These are phyloP conservation scores for Mactra quadrangularis DNA, from an alignment of 1,140 invertebrate species.

Conservation along the genomic window DNA sequence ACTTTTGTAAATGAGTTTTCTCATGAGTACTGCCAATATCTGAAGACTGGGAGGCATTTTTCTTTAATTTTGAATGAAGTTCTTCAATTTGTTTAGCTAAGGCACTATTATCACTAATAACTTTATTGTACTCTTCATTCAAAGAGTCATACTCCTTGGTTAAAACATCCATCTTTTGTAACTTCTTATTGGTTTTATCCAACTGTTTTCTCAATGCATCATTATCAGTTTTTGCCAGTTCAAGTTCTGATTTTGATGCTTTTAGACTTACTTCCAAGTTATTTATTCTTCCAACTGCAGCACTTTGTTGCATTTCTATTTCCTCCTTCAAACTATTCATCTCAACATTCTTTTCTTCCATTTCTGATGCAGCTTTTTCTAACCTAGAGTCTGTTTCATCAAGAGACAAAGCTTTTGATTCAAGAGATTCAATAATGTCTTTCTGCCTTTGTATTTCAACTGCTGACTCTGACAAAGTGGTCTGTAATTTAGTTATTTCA, in stretches of 20 bases:
- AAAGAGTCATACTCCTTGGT: slow-evolving; percentile 74
- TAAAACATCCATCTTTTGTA: slow-evolving; percentile 55
- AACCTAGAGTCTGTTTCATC: slow-evolving; percentile 32
- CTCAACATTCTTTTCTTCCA: slow-evolving; percentile 34
- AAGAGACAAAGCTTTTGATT: slow-evolving; percentile 17
- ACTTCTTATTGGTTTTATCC: slow-evolving; percentile 35
- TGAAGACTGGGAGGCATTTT: slow-evolving; percentile 63
- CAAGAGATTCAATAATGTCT: neutral
- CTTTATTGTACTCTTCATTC: slow-evolving; percentile 75
- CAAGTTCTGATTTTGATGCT: slow-evolving; percentile 35
- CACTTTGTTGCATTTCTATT: slow-evolving; percentile 53
- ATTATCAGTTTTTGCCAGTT: slow-evolving; percentile 67
- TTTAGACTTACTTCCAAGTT: slow-evolving; percentile 19
- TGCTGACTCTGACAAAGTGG: slow-evolving; percentile 23
- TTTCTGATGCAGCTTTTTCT: slow-evolving; percentile 30
- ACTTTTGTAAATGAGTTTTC: slow-evolving; percentile 72
- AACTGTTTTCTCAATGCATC: slow-evolving; percentile 61
- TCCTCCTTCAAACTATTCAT: slow-evolving; percentile 33
- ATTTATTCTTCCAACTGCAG: slow-evolving; percentile 39
- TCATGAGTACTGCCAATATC: slow-evolving; percentile 30
- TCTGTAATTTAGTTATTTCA: slow-evolving; percentile 17
- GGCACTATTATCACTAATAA: slow-evolving; percentile 77
- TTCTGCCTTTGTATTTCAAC: slow-evolving; percentile 38
- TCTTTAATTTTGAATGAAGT: slow-evolving; percentile 72
- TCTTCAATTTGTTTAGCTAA: slow-evolving; percentile 80